A percentile compares a stretch with the other conserved stretches of the same genome.
phyloP scores from a whole-genome alignment of 2,113 vertebrate genomes.

The Oncorhynchus mykiss region DNA sequence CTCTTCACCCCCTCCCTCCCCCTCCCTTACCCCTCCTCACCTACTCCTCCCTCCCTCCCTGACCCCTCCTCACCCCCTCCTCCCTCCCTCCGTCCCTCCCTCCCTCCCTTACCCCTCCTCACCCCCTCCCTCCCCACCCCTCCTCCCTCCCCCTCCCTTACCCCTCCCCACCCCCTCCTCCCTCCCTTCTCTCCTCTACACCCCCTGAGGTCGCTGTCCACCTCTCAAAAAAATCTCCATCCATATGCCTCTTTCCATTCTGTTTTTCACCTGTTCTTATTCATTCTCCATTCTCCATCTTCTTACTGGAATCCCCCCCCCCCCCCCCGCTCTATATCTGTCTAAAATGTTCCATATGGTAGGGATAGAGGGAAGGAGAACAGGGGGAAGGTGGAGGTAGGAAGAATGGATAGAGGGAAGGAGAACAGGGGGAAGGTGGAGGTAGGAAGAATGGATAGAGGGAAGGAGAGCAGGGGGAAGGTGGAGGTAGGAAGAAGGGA shows the following conservation, averaged over 20 bases:
- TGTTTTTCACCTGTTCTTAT: neutral
- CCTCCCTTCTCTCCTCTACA: neutral
- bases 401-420: too few relatives aligned
- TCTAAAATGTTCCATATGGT: neutral
- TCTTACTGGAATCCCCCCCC: neutral
- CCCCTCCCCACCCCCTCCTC: conserved; percentile 18
- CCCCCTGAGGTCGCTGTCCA: conserved; percentile 66
- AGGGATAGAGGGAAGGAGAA: neutral
- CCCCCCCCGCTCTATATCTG: neutral
- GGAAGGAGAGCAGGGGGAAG: neutral
- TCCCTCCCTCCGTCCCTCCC: too few relatives aligned
- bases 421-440: neutral
- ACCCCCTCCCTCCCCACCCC: conserved; percentile 32
- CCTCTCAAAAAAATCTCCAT: conserved; percentile 40
- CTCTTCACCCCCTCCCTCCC: too few relatives aligned
- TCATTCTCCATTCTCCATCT: neutral
- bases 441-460: conserved; percentile 12
- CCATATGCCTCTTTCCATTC: neutral
- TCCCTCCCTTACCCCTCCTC: neutral
- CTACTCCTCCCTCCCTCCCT: too few relatives aligned
- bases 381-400: too few relatives aligned
- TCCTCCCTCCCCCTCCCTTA: neutral
- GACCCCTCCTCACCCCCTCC: too few relatives aligned
- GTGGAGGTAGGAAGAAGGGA: neutral
- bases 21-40: too few relatives aligned